Conservation (phyloP, 2,888 invertebrate genomes). For the Alcis repandata region DNA sequence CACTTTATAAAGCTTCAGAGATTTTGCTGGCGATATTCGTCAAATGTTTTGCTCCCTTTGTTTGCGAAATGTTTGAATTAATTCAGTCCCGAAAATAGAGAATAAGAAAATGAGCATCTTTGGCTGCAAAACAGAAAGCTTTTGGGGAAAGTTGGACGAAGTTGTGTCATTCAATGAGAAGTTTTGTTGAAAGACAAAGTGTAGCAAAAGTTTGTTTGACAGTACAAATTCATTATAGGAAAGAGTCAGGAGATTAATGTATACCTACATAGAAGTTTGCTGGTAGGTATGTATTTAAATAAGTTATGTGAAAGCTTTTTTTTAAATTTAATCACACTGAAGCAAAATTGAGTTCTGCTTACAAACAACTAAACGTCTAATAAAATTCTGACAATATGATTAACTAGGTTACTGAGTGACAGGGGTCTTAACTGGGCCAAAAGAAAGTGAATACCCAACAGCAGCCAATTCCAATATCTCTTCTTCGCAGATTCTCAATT, state of each 20-base stretch:
- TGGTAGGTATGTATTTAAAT: no score
- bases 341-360: background rate
- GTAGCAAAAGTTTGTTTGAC: constrained; percentile 1
- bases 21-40: constrained; percentile 64
- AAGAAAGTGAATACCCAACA: constrained; percentile 12
- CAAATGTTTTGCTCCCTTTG: constrained; percentile 47
- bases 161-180: constrained; percentile 17
- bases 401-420: background rate
- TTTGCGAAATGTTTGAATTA: constrained; percentile 36
- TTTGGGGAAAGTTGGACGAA: constrained; percentile 8
- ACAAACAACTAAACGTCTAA: background rate
- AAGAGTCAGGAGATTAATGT: background rate
- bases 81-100: constrained; percentile 32
- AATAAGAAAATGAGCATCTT: constrained; percentile 25
- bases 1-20: constrained; percentile 68
- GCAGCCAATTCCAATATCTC: constrained; percentile 30
- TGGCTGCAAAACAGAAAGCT: constrained; percentile 23
- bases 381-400: background rate
- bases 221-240: no score
- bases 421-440: background rate
- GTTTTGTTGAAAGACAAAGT: constrained; percentile 3
- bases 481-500: constrained; percentile 47
- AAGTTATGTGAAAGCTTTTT: no score
- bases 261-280: background rate
- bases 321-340: no score